Evolutionary conservation across 1,140 invertebrate genomes (phyloP).

Genomic region (Hestina assimilis): DNA sequence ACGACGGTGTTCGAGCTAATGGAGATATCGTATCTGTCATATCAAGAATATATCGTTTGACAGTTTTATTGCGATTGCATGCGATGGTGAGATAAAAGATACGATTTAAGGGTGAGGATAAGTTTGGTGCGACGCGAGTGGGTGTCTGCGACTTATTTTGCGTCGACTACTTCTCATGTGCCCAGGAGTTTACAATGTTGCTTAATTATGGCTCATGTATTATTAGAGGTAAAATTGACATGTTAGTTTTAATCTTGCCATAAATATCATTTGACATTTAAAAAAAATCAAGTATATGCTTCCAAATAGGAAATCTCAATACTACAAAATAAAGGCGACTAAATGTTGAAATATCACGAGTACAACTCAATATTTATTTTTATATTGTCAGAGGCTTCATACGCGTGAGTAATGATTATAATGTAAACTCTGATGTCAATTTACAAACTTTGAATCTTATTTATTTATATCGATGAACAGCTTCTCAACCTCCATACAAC

Average conservation of each 20-base stretch:
- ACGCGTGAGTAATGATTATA: no score
- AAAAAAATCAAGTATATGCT: conserved; percentile 1
- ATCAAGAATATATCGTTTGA: conserved; percentile 63
- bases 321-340: background rate
- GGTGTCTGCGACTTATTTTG: conserved; percentile 22
- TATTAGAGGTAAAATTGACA: conserved; percentile 5
- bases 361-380: no score
- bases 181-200: background rate
- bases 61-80: conserved; percentile 68
- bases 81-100: conserved; percentile 52
- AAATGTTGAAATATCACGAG: background rate
- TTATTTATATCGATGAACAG: no score
- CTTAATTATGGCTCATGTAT: conserved; percentile 26
- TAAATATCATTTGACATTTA: conserved; percentile 6
- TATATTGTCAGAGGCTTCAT: no score
- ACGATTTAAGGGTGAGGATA: conserved; percentile 37
- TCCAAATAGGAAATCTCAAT: background rate
- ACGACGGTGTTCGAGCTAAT: conserved; percentile 61
- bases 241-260: conserved; percentile 15
- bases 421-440: no score
- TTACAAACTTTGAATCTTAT: no score
- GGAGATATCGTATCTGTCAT: conserved; percentile 71
- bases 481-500: no score
- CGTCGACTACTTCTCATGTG: conserved; percentile 2
- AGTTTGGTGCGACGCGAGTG: conserved; percentile 26